These are phyloP conservation scores for Oreohelix idahoensis DNA, from an alignment of 1,140 invertebrate genomes.

Conservation along the genomic window DNA sequence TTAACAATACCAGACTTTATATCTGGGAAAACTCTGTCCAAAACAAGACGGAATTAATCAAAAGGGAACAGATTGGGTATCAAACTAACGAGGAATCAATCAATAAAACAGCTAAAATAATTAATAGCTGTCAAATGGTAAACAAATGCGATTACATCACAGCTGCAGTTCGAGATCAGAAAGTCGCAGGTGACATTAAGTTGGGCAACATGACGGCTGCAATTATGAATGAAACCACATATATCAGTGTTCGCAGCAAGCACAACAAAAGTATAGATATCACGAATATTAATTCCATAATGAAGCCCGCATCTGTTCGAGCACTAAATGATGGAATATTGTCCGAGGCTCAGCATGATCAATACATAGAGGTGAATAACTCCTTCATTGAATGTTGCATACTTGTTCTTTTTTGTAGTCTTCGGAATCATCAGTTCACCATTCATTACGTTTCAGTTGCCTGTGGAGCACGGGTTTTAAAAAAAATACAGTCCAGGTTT, in stretches of 20 bases:
- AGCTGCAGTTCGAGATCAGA: background rate
- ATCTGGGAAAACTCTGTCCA: too few species aligned
- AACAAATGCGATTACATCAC: background rate
- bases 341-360: background rate
- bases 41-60: too few species aligned
- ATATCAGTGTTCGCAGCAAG: background rate
- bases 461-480: too few species aligned
- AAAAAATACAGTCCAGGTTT: too few species aligned
- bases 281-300: background rate
- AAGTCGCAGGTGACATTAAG: too few species aligned
- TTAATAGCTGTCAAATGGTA: background rate
- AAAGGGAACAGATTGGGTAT: too few species aligned
- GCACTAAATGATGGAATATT: background rate
- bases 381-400: too few species aligned
- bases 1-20: too few species aligned
- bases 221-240: background rate
- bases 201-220: too few species aligned
- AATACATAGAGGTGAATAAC: background rate
- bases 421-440: too few species aligned
- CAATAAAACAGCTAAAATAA: background rate
- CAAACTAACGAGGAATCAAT: background rate
- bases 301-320: background rate
- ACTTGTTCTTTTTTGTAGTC: too few species aligned
- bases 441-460: too few species aligned
- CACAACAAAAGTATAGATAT: background rate